Conservation (phyloP, 2,888 invertebrate species). For the Cinara cedri region DNA sequence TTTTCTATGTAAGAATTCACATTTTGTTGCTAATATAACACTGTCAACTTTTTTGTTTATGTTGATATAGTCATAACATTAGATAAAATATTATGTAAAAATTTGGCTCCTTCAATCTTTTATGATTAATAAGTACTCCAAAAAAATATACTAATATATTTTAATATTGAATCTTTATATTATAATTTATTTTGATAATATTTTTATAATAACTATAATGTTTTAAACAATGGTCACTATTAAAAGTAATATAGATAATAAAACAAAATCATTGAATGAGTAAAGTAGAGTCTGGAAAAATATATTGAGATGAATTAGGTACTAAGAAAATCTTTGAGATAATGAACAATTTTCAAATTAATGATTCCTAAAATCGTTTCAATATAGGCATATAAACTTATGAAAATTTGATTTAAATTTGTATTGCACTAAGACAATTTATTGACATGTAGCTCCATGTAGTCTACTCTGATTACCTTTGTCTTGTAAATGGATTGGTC, state of each 20-base stretch:
- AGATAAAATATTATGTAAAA: neutral
- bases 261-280: neutral
- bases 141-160: neutral
- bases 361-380: conserved; percentile 15
- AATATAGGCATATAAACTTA: neutral
- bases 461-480: conserved; percentile 22
- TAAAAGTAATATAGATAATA: neutral
- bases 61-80: neutral
- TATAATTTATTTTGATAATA: neutral
- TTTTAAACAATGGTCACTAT: neutral
- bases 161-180: conserved; percentile 6
- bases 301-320: conserved; percentile 5
- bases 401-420: conserved; percentile 8
- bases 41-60: neutral
- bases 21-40: neutral
- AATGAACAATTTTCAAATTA: conserved; percentile 20
- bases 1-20: neutral
- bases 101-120: neutral
- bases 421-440: conserved; percentile 10
- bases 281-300: conserved; percentile 7
- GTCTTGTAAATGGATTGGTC: conserved; percentile 1
- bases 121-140: neutral
- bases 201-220: neutral
- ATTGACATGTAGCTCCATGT: conserved; percentile 14
- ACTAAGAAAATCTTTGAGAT: conserved; percentile 2